Percentiles rank a stretch among this genome's conserved stretches.
phyloP scores from a whole-genome alignment of 2,888 invertebrate species.

The Drosophila borealis region DNA sequence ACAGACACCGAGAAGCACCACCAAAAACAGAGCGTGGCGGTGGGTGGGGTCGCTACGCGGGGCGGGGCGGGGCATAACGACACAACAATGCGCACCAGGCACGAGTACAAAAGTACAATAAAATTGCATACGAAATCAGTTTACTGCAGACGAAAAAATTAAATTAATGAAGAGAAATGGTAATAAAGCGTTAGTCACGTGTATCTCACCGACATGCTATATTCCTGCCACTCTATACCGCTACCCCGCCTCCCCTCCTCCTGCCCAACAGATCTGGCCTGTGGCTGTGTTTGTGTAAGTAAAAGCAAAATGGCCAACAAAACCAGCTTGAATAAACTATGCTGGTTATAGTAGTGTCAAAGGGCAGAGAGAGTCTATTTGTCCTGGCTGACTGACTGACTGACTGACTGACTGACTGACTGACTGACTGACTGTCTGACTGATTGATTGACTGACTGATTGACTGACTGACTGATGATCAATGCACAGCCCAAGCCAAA shows the following conservation, averaged over 20 bases:
- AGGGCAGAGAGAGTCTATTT: conserved; percentile 8
- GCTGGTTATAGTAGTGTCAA: conserved; percentile 22
- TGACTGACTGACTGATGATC: background rate
- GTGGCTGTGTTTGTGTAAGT: conserved; percentile 11
- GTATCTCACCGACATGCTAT: conserved; percentile 55
- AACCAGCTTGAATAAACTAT: conserved; percentile 44
- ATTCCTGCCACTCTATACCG: conserved; percentile 2
- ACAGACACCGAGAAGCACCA: conserved; percentile 67
- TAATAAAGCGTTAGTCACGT: conserved; percentile 80
- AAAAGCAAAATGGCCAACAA: conserved; percentile 31
- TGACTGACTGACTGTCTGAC: background rate
- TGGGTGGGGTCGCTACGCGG: conserved; percentile 6
- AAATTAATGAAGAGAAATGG: conserved; percentile 80
- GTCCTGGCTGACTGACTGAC: background rate
- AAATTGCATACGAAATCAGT: conserved; percentile 81
- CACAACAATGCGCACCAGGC: conserved; percentile 80
- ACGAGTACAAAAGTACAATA: conserved; percentile 81
- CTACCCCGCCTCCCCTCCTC: background rate
- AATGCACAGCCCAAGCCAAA: no score
- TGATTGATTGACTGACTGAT: background rate
- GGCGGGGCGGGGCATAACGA: conserved; percentile 53
- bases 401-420: background rate
- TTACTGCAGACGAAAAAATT: conserved; percentile 80
- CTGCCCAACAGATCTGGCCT: background rate
- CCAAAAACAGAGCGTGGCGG: conserved; percentile 34